Conservation (phyloP, 2,797 vertebrate genomes). For the Lepidocolaptes lacrymiger region DNA sequence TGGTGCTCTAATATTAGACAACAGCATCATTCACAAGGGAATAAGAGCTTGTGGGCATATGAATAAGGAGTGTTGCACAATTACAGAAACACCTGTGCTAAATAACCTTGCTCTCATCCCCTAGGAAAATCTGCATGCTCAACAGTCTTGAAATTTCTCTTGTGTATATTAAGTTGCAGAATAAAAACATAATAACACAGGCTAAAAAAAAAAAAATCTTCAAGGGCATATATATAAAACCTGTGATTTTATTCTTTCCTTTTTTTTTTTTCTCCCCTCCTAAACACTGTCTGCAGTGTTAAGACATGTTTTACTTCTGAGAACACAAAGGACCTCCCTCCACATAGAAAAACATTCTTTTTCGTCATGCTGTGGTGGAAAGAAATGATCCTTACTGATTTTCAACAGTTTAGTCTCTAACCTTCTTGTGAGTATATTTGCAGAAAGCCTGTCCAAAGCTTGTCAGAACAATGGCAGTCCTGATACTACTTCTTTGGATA, state of each 20-base stretch:
- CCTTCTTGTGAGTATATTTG: background rate
- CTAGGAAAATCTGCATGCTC: conserved; percentile 49
- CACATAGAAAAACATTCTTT: background rate
- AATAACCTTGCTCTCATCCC: conserved; percentile 45
- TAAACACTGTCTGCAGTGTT: background rate
- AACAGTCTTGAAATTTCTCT: conserved; percentile 6
- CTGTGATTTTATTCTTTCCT: background rate
- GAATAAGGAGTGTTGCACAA: conserved; percentile 23
- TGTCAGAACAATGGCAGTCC: background rate
- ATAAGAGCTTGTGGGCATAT: conserved; percentile 30
- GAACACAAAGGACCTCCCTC: background rate
- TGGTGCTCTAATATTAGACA: conserved; percentile 5
- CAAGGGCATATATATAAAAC: background rate
- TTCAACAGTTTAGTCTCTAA: background rate
- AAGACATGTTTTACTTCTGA: background rate
- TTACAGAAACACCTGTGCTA: conserved; percentile 55
- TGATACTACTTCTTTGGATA: background rate
- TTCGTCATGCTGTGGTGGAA: background rate
- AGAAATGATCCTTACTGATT: background rate
- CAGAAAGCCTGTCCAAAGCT: background rate
- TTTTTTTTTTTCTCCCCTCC: background rate
- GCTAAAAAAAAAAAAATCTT: conserved; percentile 1
- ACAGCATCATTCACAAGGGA: conserved; percentile 17
- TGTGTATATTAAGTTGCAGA: background rate
- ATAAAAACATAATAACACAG: background rate